A percentile compares a stretch with the other conserved stretches of the same genome.
These are phyloP conservation scores for Conchocele bisecta DNA, from an alignment of 2,888 invertebrate species.

Conservation along the genomic window DNA sequence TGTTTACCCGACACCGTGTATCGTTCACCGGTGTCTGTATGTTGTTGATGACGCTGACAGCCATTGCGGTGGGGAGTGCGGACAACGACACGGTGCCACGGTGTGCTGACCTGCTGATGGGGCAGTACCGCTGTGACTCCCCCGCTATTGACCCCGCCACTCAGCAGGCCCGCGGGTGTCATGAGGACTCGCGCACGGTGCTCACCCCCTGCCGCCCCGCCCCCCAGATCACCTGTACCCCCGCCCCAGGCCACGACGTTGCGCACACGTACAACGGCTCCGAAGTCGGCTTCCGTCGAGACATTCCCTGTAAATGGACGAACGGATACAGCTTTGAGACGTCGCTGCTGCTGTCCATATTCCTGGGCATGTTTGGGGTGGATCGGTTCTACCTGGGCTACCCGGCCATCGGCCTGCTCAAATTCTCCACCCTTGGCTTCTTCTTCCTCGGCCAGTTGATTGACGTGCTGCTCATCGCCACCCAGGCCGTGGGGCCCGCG, in stretches of 20 bases:
- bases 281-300: conserved; percentile 87
- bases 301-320: conserved; percentile 96
- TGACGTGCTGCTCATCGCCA: conserved; percentile 97
- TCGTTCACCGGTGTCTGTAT: too few relatives aligned
- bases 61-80: too few relatives aligned
- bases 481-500: conserved; percentile 94
- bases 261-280: conserved; percentile 72
- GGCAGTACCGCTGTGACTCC: conserved; percentile 80
- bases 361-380: conserved; percentile 98
- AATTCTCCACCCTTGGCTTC: conserved; percentile 97
- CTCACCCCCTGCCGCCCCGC: conserved; percentile 89
- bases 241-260: too few relatives aligned
- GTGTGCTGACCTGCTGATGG: conserved; percentile 68
- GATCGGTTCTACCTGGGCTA: conserved; percentile 99
- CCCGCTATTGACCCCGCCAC: conserved; percentile 91
- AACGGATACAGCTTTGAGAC: conserved; percentile 97
- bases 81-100: too few relatives aligned
- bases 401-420: conserved; percentile 96
- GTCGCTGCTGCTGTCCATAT: conserved; percentile 95
- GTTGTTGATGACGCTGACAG: too few relatives aligned
- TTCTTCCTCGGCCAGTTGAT: conserved; percentile 96
- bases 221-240: conserved; percentile 90
- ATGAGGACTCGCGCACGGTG: conserved; percentile 89
- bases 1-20: too few relatives aligned
- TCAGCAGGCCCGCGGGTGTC: conserved; percentile 93